phyloP scores from a whole-genome alignment of 2,113 vertebrate genomes.

The Probosciger aterrimus region DNA sequence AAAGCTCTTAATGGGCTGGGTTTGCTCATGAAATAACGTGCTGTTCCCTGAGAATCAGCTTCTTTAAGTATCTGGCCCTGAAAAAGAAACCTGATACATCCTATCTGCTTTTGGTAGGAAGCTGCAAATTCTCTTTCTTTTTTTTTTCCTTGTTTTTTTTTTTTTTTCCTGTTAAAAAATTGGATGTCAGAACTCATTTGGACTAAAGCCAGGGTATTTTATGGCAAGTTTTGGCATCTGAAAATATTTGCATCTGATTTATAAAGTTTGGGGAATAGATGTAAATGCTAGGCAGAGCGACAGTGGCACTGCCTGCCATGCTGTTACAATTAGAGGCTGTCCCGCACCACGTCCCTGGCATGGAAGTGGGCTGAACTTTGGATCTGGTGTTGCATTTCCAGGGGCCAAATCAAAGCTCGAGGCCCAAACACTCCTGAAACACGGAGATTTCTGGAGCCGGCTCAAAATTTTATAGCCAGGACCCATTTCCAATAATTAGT shows the following conservation, averaged over 20 bases:
- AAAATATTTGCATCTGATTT: conserved; percentile 64
- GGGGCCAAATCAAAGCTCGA: background rate
- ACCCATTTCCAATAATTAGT: background rate
- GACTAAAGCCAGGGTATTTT: conserved; percentile 25
- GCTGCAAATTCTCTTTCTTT: background rate
- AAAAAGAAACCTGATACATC: conserved; percentile 1
- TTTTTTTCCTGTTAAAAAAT: conserved; percentile 6
- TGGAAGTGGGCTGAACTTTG: background rate
- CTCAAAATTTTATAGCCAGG: background rate
- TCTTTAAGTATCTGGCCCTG: background rate
- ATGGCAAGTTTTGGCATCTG: conserved; percentile 52
- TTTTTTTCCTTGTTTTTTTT: background rate
- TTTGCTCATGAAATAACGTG: background rate
- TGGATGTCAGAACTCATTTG: conserved; percentile 56
- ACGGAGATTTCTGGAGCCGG: background rate
- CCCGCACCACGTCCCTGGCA: background rate
- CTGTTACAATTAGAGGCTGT: conserved; percentile 28
- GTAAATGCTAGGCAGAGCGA: background rate
- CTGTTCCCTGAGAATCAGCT: background rate
- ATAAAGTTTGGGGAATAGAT: conserved; percentile 39
- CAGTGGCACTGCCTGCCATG: conserved; percentile 35
- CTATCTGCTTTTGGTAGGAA: conserved; percentile 40
- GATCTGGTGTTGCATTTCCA: background rate
- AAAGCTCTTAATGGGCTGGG: background rate
- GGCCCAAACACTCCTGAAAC: background rate